These are phyloP conservation scores for Drosophila sechellia DNA, from an alignment of 1,140 invertebrate genomes.

Conservation along the genomic window DNA sequence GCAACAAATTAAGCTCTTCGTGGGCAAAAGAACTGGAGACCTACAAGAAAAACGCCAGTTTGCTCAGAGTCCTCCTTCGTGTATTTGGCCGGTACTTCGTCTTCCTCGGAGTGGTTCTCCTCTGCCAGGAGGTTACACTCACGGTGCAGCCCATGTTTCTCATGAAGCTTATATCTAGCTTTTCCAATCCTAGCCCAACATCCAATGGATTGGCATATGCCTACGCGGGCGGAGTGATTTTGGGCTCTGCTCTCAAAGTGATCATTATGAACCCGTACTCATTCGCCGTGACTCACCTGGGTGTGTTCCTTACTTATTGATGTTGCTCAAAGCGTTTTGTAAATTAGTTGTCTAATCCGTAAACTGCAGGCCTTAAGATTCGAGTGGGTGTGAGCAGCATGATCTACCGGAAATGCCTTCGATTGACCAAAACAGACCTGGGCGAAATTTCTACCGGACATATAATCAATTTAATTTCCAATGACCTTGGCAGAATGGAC, in stretches of 20 bases:
- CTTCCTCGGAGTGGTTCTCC: slow-evolving; percentile 62
- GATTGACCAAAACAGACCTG: slow-evolving; percentile 89
- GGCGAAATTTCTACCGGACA: slow-evolving; percentile 92
- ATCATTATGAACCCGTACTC: slow-evolving; percentile 92
- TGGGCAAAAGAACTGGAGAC: slow-evolving; percentile 57
- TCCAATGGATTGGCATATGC: slow-evolving; percentile 86
- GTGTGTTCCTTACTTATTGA: slow-evolving; percentile 62
- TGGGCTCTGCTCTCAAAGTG: slow-evolving; percentile 89
- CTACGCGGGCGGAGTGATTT: slow-evolving; percentile 88
- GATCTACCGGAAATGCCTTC: slow-evolving; percentile 92
- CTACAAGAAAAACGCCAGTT: slow-evolving; percentile 55
- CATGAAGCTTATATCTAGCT: slow-evolving; percentile 89
- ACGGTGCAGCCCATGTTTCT: slow-evolving; percentile 90
- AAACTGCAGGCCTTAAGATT: slow-evolving; percentile 87
- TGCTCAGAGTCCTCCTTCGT: slow-evolving; percentile 51
- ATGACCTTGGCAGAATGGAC: slow-evolving; percentile 92
- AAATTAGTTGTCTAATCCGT: background rate
- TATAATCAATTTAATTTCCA: slow-evolving; percentile 96
- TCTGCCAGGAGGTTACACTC: slow-evolving; percentile 67
- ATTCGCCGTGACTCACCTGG: slow-evolving; percentile 89
- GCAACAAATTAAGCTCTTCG: slow-evolving; percentile 58
- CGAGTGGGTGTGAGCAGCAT: slow-evolving; percentile 91
- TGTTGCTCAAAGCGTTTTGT: too few species aligned
- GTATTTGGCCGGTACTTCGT: slow-evolving; percentile 70
- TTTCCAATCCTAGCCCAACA: slow-evolving; percentile 74